Evolutionary conservation across 2,113 vertebrate species (phyloP).

Genomic region (Ancistrus triradiatus): DNA sequence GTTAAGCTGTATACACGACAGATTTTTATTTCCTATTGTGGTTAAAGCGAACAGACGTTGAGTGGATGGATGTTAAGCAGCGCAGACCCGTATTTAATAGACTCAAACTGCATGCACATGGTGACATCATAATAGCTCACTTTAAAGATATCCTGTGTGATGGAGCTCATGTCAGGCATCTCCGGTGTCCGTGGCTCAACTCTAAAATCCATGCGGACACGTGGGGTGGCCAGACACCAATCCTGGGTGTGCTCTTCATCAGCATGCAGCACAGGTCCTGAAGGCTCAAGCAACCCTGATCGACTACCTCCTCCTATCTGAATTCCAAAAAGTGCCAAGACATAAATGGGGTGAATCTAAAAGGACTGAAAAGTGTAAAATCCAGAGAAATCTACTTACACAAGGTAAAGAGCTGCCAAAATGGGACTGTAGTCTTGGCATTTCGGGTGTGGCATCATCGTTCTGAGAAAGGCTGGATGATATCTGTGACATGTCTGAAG

Average conservation of each 20-base stretch:
- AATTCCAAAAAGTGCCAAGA: slow-evolving; percentile 5
- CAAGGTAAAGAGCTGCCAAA: slow-evolving; percentile 51
- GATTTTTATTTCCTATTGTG: no score
- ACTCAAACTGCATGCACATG: no score
- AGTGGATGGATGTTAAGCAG: no score
- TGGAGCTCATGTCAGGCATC: slow-evolving; percentile 69
- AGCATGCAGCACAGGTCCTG: not conserved
- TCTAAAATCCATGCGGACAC: slow-evolving; percentile 42
- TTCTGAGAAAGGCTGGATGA: slow-evolving; percentile 26
- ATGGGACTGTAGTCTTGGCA: slow-evolving; percentile 61
- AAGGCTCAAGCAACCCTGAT: not conserved
- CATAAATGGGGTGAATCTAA: not conserved
- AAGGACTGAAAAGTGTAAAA: not conserved
- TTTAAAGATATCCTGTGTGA: slow-evolving; percentile 71
- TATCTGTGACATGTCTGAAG: slow-evolving; percentile 37
- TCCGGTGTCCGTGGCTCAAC: slow-evolving; percentile 61
- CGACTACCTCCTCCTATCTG: not conserved
- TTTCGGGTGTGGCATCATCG: slow-evolving; percentile 51
- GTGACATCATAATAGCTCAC: slow-evolving; percentile 42
- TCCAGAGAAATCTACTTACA: slow-evolving; percentile 48
- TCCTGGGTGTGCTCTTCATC: slow-evolving; percentile 51
- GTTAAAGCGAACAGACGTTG: no score
- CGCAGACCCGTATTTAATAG: no score
- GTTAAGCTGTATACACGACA: no score
- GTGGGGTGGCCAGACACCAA: slow-evolving; percentile 58